Conservation (phyloP, 1,140 invertebrate species). For the Rhizoglyphus robini region DNA sequence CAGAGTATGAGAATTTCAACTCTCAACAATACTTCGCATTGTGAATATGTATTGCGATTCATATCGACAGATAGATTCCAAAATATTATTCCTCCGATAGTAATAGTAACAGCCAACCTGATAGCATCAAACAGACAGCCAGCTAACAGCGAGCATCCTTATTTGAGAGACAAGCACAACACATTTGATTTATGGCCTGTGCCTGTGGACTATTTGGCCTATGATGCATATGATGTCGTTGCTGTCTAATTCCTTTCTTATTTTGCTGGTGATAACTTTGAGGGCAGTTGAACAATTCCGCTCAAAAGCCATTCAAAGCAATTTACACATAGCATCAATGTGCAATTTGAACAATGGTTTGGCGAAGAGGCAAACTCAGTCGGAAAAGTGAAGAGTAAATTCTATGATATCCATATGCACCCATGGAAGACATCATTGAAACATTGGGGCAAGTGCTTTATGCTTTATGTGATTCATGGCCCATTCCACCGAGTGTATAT, state of each 20-base stretch:
- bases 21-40: no score
- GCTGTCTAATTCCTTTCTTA: conserved; percentile 4
- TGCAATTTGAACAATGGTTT: no score
- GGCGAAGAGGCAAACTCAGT: background rate
- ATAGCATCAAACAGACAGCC: no score
- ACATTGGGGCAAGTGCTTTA: background rate
- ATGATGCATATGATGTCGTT: background rate
- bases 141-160: background rate
- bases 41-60: no score
- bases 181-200: conserved; percentile 5
- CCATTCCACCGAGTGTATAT: background rate
- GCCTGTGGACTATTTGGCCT: background rate
- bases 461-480: background rate
- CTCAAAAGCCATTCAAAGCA: no score
- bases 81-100: background rate
- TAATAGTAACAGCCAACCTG: no score
- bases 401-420: background rate
- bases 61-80: background rate
- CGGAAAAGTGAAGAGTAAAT: background rate
- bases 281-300: no score
- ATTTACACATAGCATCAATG: no score
- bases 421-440: background rate
- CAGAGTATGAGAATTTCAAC: no score
- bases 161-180: background rate
- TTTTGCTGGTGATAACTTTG: conserved; percentile 1